Conservation (phyloP, 2,113 vertebrate species). For the Gallinago jamesoni region DNA sequence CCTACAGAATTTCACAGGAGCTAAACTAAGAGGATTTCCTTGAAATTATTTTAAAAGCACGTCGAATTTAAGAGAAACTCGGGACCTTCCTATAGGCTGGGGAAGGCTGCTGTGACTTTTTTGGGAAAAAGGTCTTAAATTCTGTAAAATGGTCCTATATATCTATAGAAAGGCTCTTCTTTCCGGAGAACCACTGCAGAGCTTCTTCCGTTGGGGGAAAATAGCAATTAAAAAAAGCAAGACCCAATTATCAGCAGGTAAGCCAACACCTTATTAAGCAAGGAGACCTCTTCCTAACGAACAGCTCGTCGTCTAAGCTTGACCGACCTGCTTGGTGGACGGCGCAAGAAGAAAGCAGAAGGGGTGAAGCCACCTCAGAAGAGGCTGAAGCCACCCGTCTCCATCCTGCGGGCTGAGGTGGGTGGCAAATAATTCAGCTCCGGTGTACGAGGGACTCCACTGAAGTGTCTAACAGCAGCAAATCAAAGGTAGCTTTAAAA, state of each 20-base stretch:
- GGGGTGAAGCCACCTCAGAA: background rate
- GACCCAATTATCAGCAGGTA: too few species aligned
- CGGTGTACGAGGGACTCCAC: background rate
- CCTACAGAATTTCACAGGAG: background rate
- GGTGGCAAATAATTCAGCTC: background rate
- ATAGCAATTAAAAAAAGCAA: background rate
- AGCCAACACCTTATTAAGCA: background rate
- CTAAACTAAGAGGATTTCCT: background rate
- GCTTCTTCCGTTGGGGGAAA: background rate
- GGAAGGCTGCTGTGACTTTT: background rate
- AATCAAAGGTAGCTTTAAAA: background rate
- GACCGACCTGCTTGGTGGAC: accelerated
- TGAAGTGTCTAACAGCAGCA: background rate
- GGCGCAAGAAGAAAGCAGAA: background rate
- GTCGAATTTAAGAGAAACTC: accelerated
- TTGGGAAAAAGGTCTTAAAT: background rate
- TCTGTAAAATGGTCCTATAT: background rate
- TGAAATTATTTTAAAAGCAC: background rate
- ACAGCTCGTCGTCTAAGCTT: too few species aligned
- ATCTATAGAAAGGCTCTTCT: background rate
- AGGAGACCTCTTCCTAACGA: background rate
- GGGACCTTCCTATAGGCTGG: background rate
- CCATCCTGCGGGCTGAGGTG: background rate
- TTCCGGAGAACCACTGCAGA: accelerated
- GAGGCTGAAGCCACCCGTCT: background rate